A percentile compares a stretch with the other conserved stretches of the same genome.
Evolutionary conservation across 2,888 invertebrate genomes (phyloP).

Genomic region (Diabrotica balteata): DNA sequence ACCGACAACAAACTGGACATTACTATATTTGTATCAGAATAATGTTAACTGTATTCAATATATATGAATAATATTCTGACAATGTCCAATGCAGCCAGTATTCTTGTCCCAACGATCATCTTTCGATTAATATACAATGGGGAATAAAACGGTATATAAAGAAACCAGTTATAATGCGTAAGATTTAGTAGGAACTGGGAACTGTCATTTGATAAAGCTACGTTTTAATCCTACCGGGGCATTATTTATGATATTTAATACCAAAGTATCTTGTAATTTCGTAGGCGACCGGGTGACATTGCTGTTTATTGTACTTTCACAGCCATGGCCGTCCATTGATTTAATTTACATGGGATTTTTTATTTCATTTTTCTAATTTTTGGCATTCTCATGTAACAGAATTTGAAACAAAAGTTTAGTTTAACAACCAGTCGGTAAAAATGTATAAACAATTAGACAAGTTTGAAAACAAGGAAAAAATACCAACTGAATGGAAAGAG

Average conservation of each 20-base stretch:
- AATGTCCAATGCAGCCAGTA: no score
- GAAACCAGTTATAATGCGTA: slow-evolving; percentile 13
- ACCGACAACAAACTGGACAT: no score
- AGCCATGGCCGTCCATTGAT: slow-evolving; percentile 20
- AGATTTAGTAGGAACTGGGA: slow-evolving; percentile 20
- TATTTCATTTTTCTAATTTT: not conserved
- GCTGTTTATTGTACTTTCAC: slow-evolving; percentile 31
- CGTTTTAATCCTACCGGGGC: slow-evolving; percentile 31
- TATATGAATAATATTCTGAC: no score
- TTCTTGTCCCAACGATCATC: not conserved
- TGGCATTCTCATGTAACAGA: not conserved
- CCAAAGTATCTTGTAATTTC: slow-evolving; percentile 34
- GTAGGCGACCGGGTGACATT: slow-evolving; percentile 33
- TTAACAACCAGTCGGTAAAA: no score
- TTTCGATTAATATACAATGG: slow-evolving; percentile 7
- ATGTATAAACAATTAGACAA: no score
- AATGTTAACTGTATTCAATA: no score
- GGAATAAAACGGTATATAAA: slow-evolving; percentile 9
- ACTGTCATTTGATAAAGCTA: slow-evolving; percentile 35
- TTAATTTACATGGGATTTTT: not conserved
- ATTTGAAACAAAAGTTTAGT: not conserved
- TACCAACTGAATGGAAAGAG: no score
- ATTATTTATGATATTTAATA: slow-evolving; percentile 29
- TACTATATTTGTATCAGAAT: no score
- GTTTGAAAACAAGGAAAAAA: no score